Percentiles rank a stretch among this genome's conserved stretches.
Evolutionary conservation across 2,888 invertebrate genomes (phyloP).

Genomic region (Tenthredo distinguenda): DNA sequence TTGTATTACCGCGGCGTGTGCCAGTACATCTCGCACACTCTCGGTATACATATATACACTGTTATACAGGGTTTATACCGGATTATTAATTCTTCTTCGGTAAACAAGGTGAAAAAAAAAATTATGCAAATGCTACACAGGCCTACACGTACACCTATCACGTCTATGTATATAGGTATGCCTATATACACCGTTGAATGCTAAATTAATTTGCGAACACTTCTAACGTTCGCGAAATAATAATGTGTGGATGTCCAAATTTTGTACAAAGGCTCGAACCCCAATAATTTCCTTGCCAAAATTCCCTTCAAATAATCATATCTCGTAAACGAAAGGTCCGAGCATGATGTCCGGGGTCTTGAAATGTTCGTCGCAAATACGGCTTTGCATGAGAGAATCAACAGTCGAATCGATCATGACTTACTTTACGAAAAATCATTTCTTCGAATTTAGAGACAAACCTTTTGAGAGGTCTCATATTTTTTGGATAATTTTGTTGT

Average conservation of each 20-base stretch:
- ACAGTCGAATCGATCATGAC: background rate
- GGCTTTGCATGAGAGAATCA: background rate
- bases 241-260: background rate
- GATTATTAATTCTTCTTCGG: conserved; percentile 36
- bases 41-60: background rate
- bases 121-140: background rate
- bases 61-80: background rate
- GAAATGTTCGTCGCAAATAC: background rate
- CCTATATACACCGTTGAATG: background rate
- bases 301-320: background rate
- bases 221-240: background rate
- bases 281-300: background rate
- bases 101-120: conserved; percentile 35
- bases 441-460: background rate
- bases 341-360: background rate
- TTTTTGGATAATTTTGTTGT: background rate
- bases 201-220: background rate
- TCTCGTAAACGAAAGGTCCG: background rate
- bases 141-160: background rate
- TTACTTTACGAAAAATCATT: background rate
- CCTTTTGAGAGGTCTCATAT: background rate
- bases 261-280: too few relatives aligned
- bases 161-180: background rate
- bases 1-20: conserved; percentile 28
- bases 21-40: background rate